These are phyloP conservation scores for Carollia perspicillata DNA, from an alignment of 2,113 vertebrate species.

Conservation along the genomic window DNA sequence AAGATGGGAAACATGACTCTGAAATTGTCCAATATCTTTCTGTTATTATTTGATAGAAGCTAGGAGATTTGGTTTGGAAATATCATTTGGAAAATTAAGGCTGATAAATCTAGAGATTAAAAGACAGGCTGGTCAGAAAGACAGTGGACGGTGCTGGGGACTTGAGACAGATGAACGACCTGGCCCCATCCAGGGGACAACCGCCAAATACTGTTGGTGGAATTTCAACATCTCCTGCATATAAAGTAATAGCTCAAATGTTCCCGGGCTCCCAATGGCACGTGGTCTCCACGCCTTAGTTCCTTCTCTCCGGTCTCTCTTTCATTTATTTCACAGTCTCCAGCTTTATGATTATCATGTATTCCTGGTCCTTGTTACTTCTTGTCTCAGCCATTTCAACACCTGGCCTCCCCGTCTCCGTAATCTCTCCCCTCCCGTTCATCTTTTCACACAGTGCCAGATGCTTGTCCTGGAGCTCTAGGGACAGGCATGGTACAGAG, in stretches of 20 bases:
- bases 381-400: not conserved
- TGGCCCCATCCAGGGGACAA: not conserved
- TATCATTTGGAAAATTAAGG: not conserved
- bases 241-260: not conserved
- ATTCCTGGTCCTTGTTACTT: not conserved
- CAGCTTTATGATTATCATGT: not conserved
- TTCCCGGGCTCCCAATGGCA: not conserved
- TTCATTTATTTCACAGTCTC: not conserved
- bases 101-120: not conserved
- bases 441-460: not conserved
- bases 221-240: not conserved
- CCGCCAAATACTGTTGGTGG: not conserved
- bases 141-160: fast-evolving
- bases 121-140: not conserved
- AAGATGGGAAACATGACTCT: not conserved
- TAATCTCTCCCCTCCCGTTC: not conserved
- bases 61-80: not conserved
- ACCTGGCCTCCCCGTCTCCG: not conserved
- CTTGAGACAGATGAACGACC: not conserved
- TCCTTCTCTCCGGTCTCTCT: not conserved
- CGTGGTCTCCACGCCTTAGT: not conserved
- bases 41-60: not conserved
- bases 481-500: too few relatives aligned
- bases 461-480: not conserved
- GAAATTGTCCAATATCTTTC: not conserved